Evolutionary conservation across 1,140 invertebrate species (phyloP), one percentile per base, ranked within the genome.

Genomic region (Lordiphosa mommai): DNA sequence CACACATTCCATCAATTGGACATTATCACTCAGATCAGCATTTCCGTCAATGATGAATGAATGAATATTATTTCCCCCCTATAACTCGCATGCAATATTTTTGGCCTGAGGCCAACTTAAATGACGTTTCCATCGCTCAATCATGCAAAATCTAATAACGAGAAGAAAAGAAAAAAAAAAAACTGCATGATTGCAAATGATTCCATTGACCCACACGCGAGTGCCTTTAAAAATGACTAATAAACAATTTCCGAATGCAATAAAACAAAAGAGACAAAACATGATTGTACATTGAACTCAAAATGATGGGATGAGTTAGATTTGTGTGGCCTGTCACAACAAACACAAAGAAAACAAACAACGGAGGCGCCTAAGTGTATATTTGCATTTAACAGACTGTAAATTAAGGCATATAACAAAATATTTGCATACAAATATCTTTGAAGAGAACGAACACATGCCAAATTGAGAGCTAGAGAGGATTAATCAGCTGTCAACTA

Each of bases 221-320:
- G 50, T 67, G 57, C 43, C 46, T 66, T 50, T 27, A 40, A 14
- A 61, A 58, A 58, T 79, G 74, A 80, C 60, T 73, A 82, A 80
- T 82, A 66, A 80, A 69, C 66, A 74, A 82, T 82, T 80, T 80
- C 76, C 74, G 66, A 82, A 73, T 29, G 58, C 69, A 73, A 80
- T 80, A 70, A 63, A 80, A 51, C 60, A 65, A 58, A 66, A 67
- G 65, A 70, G 60, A 64, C 52, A 49, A 65, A 68, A 52, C 23
- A 27, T 27, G 23, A 73, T 56, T 80, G 74, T 80, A 80, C 74
- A 56, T 82, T 80, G 76, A 80, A 82, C 74, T 56, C 68, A 41
- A 46, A 61, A 52, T 13, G 32, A 50, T 32, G n/a, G 32, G 30
- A 57, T 17, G 32, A 41, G 36, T 41, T 40, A 30, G 38, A 61